Evolutionary conservation across 2,888 invertebrate genomes (phyloP).

Genomic region (Spisula solida): DNA sequence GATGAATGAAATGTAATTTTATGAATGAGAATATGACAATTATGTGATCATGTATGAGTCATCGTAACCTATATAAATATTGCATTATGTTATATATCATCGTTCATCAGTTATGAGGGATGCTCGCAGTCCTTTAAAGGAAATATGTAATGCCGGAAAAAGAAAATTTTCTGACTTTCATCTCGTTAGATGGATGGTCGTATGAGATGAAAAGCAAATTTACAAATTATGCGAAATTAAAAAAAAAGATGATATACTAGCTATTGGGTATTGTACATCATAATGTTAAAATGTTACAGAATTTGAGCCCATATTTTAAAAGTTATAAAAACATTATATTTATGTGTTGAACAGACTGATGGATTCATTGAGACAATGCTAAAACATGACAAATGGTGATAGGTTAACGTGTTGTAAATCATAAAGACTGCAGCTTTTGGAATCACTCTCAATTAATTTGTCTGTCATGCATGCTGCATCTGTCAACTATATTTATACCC

Average conservation of each 20-base stretch:
- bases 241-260: background rate
- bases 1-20: slow-evolving; percentile 9
- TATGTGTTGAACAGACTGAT: no score
- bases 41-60: background rate
- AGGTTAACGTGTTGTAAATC: no score
- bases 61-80: background rate
- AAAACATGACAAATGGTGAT: no score
- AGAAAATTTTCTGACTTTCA: slow-evolving; percentile 5
- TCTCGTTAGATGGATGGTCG: slow-evolving; percentile 5
- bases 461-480: no score
- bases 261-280: background rate
- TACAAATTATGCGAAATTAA: background rate
- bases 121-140: background rate
- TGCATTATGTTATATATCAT: slow-evolving; percentile 1
- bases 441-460: no score
- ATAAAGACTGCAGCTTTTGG: no score
- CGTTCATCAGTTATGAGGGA: background rate
- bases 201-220: background rate
- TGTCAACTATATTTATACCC: no score
- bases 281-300: background rate
- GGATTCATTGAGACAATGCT: no score
- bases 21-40: slow-evolving; percentile 1
- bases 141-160: slow-evolving; percentile 24
- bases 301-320: no score
- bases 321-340: no score